Percentiles rank a stretch among this genome's conserved stretches.
phyloP scores from a whole-genome alignment of 2,797 vertebrate species.

The Myotis findleyi region DNA sequence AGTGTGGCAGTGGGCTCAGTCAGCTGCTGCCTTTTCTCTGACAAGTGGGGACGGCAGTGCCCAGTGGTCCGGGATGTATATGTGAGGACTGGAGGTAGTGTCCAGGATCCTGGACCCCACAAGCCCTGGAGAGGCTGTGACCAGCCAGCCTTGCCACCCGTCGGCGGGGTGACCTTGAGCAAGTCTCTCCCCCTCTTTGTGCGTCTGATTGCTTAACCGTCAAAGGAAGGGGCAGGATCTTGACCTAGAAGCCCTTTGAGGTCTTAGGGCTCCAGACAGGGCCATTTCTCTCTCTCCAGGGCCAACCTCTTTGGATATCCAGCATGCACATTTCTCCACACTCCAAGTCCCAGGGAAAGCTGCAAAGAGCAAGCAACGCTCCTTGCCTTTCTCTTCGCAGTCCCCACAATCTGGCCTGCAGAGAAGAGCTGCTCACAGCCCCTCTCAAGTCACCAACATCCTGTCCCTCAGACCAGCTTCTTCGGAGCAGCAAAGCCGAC shows the following conservation, averaged over 20 bases:
- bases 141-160: not conserved
- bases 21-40: not conserved
- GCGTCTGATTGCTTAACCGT: not conserved
- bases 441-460: not conserved
- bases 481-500: not conserved
- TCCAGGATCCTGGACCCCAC: not conserved
- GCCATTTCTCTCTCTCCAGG: not conserved
- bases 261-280: not conserved
- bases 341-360: not conserved
- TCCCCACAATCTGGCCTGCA: not conserved
- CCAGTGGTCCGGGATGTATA: not conserved
- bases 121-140: not conserved
- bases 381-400: not conserved
- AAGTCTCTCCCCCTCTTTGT: not conserved
- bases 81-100: not conserved
- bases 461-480: not conserved
- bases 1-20: not conserved
- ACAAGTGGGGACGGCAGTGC: not conserved
- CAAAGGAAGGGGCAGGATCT: not conserved
- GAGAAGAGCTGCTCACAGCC: not conserved
- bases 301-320: not conserved
- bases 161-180: conserved; percentile 74
- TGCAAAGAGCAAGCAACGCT: not conserved
- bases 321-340: not conserved
- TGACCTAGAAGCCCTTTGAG: not conserved